Percentiles rank a stretch among this genome's conserved stretches.
phyloP scores from a whole-genome alignment of 2,888 invertebrate genomes.

The Stenodema calcarata region DNA sequence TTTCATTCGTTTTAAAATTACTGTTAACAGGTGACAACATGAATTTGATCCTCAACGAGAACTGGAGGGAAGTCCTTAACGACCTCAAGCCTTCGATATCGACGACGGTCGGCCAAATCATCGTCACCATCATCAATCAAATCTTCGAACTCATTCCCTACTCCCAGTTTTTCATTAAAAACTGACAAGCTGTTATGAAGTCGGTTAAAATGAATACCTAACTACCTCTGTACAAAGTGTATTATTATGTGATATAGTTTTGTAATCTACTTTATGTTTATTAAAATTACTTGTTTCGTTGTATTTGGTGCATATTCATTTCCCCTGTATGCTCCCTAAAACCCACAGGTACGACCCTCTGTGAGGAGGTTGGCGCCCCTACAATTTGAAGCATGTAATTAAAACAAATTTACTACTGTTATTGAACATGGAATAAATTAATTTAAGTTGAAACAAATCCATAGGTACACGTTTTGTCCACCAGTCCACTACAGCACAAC shows the following conservation, averaged over 20 bases:
- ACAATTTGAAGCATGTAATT: too few relatives aligned
- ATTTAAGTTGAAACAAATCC: too few relatives aligned
- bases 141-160: slow-evolving; percentile 59
- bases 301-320: too few relatives aligned
- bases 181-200: slow-evolving; percentile 38
- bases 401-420: too few relatives aligned
- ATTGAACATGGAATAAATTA: too few relatives aligned
- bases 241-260: not conserved
- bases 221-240: not conserved
- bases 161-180: slow-evolving; percentile 57
- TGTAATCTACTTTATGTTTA: not conserved
- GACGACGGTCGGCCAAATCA: slow-evolving; percentile 59
- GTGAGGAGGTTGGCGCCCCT: too few relatives aligned
- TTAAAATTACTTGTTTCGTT: not conserved
- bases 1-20: too few relatives aligned
- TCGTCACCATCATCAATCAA: slow-evolving; percentile 57
- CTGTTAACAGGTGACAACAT: slow-evolving; percentile 58
- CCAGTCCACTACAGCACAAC: too few relatives aligned
- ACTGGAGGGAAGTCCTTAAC: slow-evolving; percentile 61
- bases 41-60: slow-evolving; percentile 62
- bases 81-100: slow-evolving; percentile 61
- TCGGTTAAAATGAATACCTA: not conserved
- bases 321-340: too few relatives aligned
- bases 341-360: too few relatives aligned
- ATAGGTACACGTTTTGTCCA: too few relatives aligned